Conservation (phyloP, 2,888 invertebrate species). For the Philonicus albiceps region DNA sequence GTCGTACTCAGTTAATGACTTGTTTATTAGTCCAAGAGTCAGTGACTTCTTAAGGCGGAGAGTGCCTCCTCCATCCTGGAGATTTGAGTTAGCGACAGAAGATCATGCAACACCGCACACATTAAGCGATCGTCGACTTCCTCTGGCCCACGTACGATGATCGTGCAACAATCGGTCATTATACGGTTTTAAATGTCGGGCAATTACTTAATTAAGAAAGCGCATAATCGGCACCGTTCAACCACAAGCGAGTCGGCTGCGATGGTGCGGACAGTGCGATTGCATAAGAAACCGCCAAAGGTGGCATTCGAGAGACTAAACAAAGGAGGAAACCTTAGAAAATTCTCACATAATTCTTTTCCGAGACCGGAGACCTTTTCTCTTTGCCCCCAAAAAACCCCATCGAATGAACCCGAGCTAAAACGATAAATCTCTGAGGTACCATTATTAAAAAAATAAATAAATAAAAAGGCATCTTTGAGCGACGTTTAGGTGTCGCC, state of each 20-base stretch:
- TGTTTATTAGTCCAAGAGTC: conserved; percentile 19
- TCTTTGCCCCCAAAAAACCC: neutral
- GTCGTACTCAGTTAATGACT: conserved; percentile 3
- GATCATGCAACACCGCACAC: neutral
- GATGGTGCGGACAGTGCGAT: neutral
- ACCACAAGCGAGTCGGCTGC: neutral
- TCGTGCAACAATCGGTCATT: conserved; percentile 25
- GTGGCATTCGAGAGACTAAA: neutral
- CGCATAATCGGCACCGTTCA: conserved; percentile 8
- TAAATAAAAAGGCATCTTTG: neutral
- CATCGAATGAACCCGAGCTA: neutral
- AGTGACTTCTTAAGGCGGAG: neutral
- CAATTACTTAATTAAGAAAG: conserved; percentile 39
- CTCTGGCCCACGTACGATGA: conserved; percentile 12
- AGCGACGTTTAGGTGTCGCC: neutral
- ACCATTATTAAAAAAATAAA: neutral
- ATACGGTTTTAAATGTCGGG: conserved; percentile 34
- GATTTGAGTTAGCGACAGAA: neutral
- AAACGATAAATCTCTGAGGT: conserved; percentile 12
- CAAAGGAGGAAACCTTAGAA: conserved; percentile 1
- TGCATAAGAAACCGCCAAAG: neutral
- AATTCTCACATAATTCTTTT: conserved; percentile 22
- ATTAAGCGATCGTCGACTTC: conserved; percentile 34
- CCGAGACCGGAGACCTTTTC: neutral
- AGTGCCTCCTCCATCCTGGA: neutral